These are phyloP conservation scores for Neodiprion virginianus DNA, from an alignment of 1,140 invertebrate genomes.

Conservation along the genomic window DNA sequence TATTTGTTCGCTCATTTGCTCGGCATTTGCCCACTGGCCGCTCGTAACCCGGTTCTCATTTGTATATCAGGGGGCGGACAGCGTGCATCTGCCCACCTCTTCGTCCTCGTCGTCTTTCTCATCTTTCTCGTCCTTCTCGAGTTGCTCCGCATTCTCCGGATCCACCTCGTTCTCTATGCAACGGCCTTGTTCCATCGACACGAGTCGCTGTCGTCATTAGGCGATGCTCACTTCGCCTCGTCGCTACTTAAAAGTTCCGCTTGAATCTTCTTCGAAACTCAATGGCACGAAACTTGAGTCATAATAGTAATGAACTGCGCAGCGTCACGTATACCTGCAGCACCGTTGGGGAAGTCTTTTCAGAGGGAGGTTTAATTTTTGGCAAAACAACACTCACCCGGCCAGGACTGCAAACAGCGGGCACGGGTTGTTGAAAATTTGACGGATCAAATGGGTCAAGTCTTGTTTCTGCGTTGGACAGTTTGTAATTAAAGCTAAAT, in stretches of 20 bases:
- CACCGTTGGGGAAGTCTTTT: no score
- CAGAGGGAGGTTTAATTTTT: no score
- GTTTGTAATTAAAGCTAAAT: no score
- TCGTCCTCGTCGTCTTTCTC: neutral
- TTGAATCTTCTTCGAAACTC: neutral
- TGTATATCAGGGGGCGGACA: slow-evolving; percentile 5
- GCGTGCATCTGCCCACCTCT: slow-evolving; percentile 6
- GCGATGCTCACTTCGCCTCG: neutral
- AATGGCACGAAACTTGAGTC: neutral
- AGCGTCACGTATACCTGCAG: no score
- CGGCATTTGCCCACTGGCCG: neutral
- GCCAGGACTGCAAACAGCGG: no score
- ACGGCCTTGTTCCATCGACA: neutral
- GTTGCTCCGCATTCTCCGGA: no score
- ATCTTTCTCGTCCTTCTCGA: slow-evolving; percentile 1
- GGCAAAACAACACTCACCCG: no score
- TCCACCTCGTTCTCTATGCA: no score
- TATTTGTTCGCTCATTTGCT: slow-evolving; percentile 5
- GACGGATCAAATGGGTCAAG: no score
- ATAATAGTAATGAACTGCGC: no score
- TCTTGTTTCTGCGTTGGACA: no score
- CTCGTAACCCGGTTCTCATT: slow-evolving; percentile 3
- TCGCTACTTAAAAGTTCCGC: neutral
- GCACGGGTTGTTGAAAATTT: no score
- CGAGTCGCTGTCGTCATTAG: slow-evolving; percentile 1